Evolutionary conservation across 1,140 invertebrate species (phyloP).

Genomic region (Penaeus chinensis): DNA sequence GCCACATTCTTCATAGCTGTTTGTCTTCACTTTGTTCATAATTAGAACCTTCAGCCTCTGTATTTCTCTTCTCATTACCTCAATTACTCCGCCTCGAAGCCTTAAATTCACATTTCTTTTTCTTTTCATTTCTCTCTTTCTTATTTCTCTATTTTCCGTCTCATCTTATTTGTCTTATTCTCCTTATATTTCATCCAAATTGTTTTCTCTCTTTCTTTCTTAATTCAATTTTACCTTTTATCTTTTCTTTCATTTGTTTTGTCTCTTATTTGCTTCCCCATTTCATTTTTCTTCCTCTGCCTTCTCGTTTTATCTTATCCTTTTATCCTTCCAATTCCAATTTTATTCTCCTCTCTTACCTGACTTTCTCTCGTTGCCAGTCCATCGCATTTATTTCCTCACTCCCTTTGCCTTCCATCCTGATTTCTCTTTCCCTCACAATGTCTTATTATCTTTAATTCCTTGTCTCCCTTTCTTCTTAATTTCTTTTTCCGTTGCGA

Average conservation of each 20-base stretch:
- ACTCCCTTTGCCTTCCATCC: not conserved
- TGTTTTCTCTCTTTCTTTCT: conserved; percentile 4
- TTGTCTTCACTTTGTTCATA: too few species aligned
- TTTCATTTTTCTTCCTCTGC: not conserved
- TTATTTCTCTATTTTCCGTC: too few species aligned
- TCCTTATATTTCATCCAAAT: too few species aligned
- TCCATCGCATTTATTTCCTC: not conserved
- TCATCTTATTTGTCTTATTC: too few species aligned
- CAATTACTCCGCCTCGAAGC: too few species aligned
- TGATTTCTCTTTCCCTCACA: not conserved
- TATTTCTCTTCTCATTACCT: too few species aligned
- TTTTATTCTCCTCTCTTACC: not conserved
- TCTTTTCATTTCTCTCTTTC: too few species aligned
- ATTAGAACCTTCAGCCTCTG: too few species aligned
- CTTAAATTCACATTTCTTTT: too few species aligned
- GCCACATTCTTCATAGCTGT: too few species aligned
- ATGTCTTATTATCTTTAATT: too few species aligned
- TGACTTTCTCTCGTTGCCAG: not conserved
- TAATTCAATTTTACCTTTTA: not conserved
- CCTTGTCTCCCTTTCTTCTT: conserved; percentile 9
- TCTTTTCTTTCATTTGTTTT: conserved; percentile 5
- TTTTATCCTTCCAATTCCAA: not conserved
- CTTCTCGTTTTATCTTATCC: not conserved
- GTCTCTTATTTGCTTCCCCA: conserved; percentile 1
- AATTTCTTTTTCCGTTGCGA: not conserved